A percentile compares a stretch with the other conserved stretches of the same genome.
These are phyloP conservation scores for Pteropus alecto DNA, from an alignment of 2,113 vertebrate species.

Conservation along the genomic window DNA sequence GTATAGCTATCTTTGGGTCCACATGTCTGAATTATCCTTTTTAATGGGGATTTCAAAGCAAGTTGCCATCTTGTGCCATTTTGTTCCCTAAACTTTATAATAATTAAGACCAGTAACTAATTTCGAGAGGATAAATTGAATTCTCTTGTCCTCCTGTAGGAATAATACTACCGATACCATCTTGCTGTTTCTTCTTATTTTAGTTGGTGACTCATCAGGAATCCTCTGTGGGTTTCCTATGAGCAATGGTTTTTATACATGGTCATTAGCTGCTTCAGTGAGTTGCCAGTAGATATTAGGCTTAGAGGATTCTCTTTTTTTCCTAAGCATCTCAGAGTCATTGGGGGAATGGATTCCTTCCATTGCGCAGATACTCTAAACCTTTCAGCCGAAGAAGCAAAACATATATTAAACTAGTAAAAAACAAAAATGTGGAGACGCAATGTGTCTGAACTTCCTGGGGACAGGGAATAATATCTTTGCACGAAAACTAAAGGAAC, in stretches of 20 bases:
- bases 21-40: slow-evolving; percentile 63
- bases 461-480: neutral
- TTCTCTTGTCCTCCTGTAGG: neutral
- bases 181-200: neutral
- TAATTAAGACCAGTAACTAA: slow-evolving; percentile 51
- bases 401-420: neutral
- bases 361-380: neutral
- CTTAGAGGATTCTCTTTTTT: neutral
- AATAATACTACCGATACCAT: neutral
- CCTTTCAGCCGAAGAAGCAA: neutral
- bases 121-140: slow-evolving; percentile 25
- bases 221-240: neutral
- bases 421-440: neutral
- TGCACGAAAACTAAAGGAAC: neutral
- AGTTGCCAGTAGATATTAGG: neutral
- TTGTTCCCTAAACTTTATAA: slow-evolving; percentile 30
- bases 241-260: neutral
- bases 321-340: neutral
- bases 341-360: neutral
- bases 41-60: slow-evolving; percentile 64
- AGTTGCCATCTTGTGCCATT: slow-evolving; percentile 64
- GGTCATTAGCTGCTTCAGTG: slow-evolving; percentile 21
- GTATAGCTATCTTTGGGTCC: slow-evolving; percentile 66
- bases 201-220: neutral
- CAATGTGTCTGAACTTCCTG: neutral